These are phyloP conservation scores for Pyrocoelia pectoralis DNA, from an alignment of 2,888 invertebrate genomes.

Conservation along the genomic window DNA sequence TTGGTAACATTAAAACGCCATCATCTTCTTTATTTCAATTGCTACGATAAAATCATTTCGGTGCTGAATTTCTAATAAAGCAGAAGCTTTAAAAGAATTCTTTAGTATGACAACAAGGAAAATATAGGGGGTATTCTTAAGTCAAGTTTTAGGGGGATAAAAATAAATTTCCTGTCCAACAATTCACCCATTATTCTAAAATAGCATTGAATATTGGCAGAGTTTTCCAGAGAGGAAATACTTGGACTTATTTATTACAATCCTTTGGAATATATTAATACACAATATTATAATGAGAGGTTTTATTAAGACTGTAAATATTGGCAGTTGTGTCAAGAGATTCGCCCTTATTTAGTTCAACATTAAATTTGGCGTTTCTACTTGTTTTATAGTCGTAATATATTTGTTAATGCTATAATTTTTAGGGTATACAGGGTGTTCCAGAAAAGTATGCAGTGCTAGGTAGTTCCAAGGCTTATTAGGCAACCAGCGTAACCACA, in stretches of 20 bases:
- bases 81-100: slow-evolving; percentile 23
- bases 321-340: background rate
- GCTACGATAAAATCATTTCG: slow-evolving; percentile 27
- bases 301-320: background rate
- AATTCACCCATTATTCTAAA: slow-evolving; percentile 11
- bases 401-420: no score
- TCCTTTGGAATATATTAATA: background rate
- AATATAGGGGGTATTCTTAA: slow-evolving; percentile 18
- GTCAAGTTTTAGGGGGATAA: slow-evolving; percentile 12
- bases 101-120: slow-evolving; percentile 22
- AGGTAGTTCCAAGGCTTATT: no score
- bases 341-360: no score
- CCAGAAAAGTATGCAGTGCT: no score
- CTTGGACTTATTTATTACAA: background rate
- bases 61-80: slow-evolving; percentile 21
- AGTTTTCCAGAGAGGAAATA: background rate
- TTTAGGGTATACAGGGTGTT: no score
- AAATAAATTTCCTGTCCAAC: slow-evolving; percentile 7
- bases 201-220: slow-evolving; percentile 5
- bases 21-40: slow-evolving; percentile 34
- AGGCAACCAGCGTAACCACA: no score
- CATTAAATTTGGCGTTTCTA: no score
- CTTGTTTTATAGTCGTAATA: no score
- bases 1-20: slow-evolving; percentile 34
- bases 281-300: background rate